Evolutionary conservation across 2,888 invertebrate genomes (phyloP), one percentile per base, ranked within the genome.

Genomic region (Stenolophus ochropezus): DNA sequence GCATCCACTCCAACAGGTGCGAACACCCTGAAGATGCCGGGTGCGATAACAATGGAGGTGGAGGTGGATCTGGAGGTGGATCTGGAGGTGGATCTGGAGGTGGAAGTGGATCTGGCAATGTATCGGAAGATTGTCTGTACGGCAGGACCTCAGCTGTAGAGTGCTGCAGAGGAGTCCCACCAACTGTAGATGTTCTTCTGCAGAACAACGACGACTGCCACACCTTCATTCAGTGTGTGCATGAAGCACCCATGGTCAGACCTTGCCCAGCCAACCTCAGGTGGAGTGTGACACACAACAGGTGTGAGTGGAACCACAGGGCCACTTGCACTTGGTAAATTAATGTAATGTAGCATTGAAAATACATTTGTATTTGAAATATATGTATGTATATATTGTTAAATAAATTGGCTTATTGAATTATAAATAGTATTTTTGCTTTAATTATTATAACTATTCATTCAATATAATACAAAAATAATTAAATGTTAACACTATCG

Each of bases 271-370:
- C 73, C n/a, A 51, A 61, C 23, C 65, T 82, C 4, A 74, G 82
- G 47, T 83, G 81, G 53, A 78, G 81, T 18, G 18, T 73, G 14
- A 69, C 33, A 1, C 14, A 1, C 8, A 73, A 79, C 21, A 47
- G 78, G 51, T 83, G 83, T 69, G 79, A 83, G 42, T 82, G 77
- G 65, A 58, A 65, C 14, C 78, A 77, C 23, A 76, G 77, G 69
- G 81, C 81, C 6, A 76, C 76, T 16, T 83, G 83, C 33, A 78
- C 78, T 27, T 78, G 56, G 74, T 80, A 81, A 82, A 65, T 25
- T 27, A n/a, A n/a, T n/a, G n/a, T n/a, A n/a, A n/a, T n/a, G n/a
- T n/a, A n/a, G n/a, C n/a, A n/a, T n/a, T n/a, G n/a, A n/a, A n/a
- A n/a, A n/a, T n/a, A n/a, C n/a, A n/a, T n/a, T n/a, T n/a, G n/a